phyloP scores from a whole-genome alignment of 2,888 invertebrate species.

The Catocala nupta region DNA sequence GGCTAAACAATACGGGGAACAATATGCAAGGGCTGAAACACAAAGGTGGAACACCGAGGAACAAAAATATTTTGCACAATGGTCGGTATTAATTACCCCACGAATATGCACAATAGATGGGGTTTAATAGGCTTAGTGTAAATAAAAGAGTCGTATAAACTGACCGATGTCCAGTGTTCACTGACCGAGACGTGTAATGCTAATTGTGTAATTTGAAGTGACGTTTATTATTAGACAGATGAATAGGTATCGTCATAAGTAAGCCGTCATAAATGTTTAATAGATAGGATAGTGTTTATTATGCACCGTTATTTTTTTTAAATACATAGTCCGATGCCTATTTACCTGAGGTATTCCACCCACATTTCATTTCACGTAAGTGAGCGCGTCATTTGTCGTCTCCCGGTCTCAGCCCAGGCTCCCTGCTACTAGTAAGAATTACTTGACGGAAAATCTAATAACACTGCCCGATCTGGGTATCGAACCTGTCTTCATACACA shows the following conservation, averaged over 20 bases:
- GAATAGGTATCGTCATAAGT: conserved; percentile 25
- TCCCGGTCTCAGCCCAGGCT: too few relatives aligned
- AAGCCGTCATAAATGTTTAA: conserved; percentile 30
- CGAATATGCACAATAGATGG: conserved; percentile 74
- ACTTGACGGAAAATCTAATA: too few relatives aligned
- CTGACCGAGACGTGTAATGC: conserved; percentile 57
- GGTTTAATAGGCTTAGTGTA: conserved; percentile 85
- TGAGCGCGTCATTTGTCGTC: too few relatives aligned
- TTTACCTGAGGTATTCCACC: too few relatives aligned
- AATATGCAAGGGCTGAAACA: conserved; percentile 67
- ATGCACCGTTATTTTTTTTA: background rate
- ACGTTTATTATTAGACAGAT: conserved; percentile 66
- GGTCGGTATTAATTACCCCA: conserved; percentile 84
- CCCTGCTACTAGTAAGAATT: too few relatives aligned
- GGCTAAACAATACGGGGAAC: conserved; percentile 73
- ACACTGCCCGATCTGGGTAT: too few relatives aligned
- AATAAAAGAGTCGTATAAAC: conserved; percentile 78
- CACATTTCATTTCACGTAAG: too few relatives aligned
- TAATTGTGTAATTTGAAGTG: conserved; percentile 70
- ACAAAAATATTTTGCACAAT: conserved; percentile 84
- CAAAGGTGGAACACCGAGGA: conserved; percentile 72
- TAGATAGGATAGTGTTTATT: conserved; percentile 13
- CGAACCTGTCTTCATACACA: too few relatives aligned
- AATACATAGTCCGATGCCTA: too few relatives aligned
- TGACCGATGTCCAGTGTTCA: conserved; percentile 73